These are phyloP conservation scores for Idaea straminata DNA, from an alignment of 2,888 invertebrate species.

Conservation along the genomic window DNA sequence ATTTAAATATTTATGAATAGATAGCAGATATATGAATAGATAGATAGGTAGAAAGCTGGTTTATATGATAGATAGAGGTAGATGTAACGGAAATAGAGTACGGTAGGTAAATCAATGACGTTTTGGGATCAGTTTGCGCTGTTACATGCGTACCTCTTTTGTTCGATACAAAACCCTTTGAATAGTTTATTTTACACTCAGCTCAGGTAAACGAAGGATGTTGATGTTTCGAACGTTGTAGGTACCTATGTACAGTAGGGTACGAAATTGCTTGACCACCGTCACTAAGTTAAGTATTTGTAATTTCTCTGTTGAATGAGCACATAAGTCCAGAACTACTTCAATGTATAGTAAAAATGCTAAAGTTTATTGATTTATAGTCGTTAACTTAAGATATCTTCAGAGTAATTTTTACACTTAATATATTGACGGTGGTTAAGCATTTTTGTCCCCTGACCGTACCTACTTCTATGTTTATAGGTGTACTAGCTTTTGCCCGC, in stretches of 20 bases:
- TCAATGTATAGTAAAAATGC: no score
- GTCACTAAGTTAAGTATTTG: no score
- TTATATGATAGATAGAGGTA: neutral
- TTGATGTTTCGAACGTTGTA: neutral
- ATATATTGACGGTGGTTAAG: no score
- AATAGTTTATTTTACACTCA: neutral
- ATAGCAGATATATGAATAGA: neutral
- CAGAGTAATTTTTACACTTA: no score
- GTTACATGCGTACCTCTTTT: neutral
- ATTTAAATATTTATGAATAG: constrained; percentile 1
- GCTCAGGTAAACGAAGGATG: neutral
- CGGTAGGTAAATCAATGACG: constrained; percentile 1
- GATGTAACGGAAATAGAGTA: neutral
- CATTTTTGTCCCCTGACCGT: no score
- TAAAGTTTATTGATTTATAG: no score
- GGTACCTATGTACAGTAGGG: neutral
- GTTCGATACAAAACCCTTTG: neutral
- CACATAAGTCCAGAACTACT: no score
- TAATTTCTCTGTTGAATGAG: no score
- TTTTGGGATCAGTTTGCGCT: constrained; percentile 1
- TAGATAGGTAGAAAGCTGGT: neutral
- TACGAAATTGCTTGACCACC: no score
- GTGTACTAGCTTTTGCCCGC: no score
- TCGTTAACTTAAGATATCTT: no score
- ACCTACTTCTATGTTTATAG: no score